Conservation (phyloP, 2,888 invertebrate genomes). For the Polyommatus iphigenia region DNA sequence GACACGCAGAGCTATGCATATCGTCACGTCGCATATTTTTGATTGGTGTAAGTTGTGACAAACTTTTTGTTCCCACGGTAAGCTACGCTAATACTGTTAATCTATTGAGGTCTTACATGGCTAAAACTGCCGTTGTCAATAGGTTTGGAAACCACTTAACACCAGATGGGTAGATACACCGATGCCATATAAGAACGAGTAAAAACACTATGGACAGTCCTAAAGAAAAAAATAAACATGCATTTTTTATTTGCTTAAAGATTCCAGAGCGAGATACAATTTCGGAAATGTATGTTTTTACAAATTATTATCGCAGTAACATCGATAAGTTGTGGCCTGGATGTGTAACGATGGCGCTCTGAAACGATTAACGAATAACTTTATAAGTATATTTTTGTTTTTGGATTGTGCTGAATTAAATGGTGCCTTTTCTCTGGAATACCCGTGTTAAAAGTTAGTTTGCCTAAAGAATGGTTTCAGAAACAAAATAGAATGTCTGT, state of each 20-base stretch:
- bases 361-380: slow-evolving; percentile 1
- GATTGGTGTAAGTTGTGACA: not conserved
- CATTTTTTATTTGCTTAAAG: not conserved
- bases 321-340: slow-evolving; percentile 1
- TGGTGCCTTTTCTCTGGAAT: no score
- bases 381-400: not conserved
- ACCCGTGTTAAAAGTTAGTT: no score
- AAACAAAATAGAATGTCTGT: no score
- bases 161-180: not conserved
- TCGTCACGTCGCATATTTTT: not conserved
- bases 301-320: slow-evolving; percentile 17
- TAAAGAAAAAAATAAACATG: slow-evolving; percentile 24
- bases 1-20: not conserved
- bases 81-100: not conserved
- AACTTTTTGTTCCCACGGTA: slow-evolving; percentile 16
- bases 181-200: slow-evolving; percentile 9
- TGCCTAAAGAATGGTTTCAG: no score
- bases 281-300: slow-evolving; percentile 20
- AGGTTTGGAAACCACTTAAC: not conserved
- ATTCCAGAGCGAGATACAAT: slow-evolving; percentile 14
- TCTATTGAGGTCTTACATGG: not conserved
- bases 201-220: slow-evolving; percentile 1
- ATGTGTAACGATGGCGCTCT: not conserved
- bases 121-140: not conserved
- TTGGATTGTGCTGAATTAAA: not conserved